A percentile compares a stretch with the other conserved stretches of the same genome.
phyloP scores from a whole-genome alignment of 2,797 vertebrate species.

The Gymnoscopelus braueri region DNA sequence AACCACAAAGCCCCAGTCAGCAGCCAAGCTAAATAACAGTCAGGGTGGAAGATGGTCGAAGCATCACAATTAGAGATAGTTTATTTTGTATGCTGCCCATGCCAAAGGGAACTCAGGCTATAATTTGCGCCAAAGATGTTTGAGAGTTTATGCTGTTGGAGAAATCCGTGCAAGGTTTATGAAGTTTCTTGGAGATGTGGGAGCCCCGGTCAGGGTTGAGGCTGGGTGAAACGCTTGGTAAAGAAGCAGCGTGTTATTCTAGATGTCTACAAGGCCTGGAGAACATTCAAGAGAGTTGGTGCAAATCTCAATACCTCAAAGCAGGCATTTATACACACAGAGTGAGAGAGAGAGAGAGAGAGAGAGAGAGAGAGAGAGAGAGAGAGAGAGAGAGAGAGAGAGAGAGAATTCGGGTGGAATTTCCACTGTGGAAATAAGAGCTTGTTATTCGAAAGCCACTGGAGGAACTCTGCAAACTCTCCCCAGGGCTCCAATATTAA shows the following conservation, averaged over 20 bases:
- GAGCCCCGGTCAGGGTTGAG: conserved; percentile 45
- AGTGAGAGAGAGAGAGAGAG: conserved; percentile 23
- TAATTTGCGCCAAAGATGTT: conserved; percentile 66
- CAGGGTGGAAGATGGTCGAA: conserved; percentile 69
- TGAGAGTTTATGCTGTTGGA: conserved; percentile 56
- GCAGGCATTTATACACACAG: no score
- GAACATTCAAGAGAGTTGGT: conserved; percentile 32
- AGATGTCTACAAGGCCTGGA: conserved; percentile 28
- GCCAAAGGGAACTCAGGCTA: conserved; percentile 60
- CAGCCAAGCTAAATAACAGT: conserved; percentile 78
- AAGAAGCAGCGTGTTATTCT: conserved; percentile 33
- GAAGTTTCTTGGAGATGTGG: conserved; percentile 29
- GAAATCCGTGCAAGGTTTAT: conserved; percentile 53
- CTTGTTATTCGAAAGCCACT: conserved; percentile 56
- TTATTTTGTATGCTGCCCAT: conserved; percentile 59
- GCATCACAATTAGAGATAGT: conserved; percentile 71
- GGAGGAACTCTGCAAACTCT: conserved; percentile 58
- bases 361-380: conserved; percentile 33
- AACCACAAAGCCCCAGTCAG: conserved; percentile 63
- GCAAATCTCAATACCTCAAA: conserved; percentile 36
- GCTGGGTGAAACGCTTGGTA: conserved; percentile 22
- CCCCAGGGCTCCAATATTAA: conserved; percentile 55
- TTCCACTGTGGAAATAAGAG: conserved; percentile 14
- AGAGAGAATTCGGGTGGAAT: not conserved
- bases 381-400: conserved; percentile 1